These are phyloP conservation scores for Phaetusa simplex DNA, from an alignment of 2,113 vertebrate species.

Conservation along the genomic window DNA sequence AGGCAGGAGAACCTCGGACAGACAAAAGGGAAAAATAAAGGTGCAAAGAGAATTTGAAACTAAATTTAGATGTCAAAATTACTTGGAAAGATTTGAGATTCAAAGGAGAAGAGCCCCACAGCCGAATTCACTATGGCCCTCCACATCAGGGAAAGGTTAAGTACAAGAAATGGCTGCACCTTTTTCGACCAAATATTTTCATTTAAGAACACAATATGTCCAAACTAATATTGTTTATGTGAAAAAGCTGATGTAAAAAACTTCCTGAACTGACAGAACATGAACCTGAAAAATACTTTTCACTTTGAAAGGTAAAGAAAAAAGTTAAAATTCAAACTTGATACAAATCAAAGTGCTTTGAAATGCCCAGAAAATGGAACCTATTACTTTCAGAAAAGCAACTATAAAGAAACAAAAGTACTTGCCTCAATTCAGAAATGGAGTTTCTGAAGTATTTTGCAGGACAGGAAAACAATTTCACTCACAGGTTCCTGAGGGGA, in stretches of 20 bases:
- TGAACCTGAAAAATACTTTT: not conserved
- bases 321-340: not conserved
- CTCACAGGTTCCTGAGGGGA: conserved; percentile 6
- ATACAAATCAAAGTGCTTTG: not conserved
- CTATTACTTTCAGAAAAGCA: not conserved
- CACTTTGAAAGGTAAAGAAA: not conserved
- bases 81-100: not conserved
- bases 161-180: not conserved
- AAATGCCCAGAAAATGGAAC: not conserved
- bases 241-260: not conserved
- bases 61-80: not conserved
- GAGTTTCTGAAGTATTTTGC: not conserved
- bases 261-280: not conserved
- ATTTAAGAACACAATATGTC: not conserved
- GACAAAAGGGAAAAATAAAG: not conserved
- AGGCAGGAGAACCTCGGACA: not conserved
- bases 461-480: conserved; percentile 29
- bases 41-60: not conserved
- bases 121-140: not conserved
- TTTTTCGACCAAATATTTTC: not conserved
- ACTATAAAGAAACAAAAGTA: not conserved
- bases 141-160: not conserved
- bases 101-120: not conserved
- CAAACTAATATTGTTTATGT: not conserved
- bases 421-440: not conserved